Conservation (phyloP, 2,113 vertebrate species). For the Mesitornis unicolor region DNA sequence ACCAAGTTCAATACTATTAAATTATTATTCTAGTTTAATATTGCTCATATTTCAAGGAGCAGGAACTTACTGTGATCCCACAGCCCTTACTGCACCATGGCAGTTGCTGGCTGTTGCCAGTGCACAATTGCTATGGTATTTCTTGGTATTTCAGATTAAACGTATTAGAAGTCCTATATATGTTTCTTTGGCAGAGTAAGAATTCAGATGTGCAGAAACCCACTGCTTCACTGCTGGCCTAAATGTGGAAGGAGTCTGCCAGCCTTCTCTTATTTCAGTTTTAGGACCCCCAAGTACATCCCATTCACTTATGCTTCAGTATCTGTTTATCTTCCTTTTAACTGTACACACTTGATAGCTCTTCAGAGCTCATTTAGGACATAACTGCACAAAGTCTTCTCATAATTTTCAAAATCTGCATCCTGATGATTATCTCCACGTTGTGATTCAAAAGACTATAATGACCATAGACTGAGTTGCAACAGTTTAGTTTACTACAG, state of each 20-base stretch:
- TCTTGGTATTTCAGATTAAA: not conserved
- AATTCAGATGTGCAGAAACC: not conserved
- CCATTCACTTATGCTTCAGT: not conserved
- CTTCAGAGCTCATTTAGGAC: not conserved
- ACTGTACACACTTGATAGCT: not conserved
- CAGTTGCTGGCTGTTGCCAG: no score
- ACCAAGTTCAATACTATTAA: not conserved
- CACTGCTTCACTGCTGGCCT: accelerated
- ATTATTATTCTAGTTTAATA: not conserved
- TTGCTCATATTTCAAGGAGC: not conserved
- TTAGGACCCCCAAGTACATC: accelerated
- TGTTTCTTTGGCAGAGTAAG: not conserved
- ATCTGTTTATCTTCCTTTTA: no score
- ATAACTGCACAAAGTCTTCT: not conserved
- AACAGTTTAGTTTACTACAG: not conserved
- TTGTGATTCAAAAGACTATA: not conserved
- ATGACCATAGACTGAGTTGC: not conserved
- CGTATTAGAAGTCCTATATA: accelerated
- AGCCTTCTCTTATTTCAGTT: not conserved
- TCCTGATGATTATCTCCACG: accelerated
- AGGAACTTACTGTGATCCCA: not conserved
- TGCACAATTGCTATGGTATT: accelerated
- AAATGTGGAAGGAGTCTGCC: not conserved
- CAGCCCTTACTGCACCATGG: not conserved
- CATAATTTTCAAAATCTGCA: not conserved